Evolutionary conservation across 1,140 invertebrate species (phyloP).

Genomic region (Halotydeus destructor): DNA sequence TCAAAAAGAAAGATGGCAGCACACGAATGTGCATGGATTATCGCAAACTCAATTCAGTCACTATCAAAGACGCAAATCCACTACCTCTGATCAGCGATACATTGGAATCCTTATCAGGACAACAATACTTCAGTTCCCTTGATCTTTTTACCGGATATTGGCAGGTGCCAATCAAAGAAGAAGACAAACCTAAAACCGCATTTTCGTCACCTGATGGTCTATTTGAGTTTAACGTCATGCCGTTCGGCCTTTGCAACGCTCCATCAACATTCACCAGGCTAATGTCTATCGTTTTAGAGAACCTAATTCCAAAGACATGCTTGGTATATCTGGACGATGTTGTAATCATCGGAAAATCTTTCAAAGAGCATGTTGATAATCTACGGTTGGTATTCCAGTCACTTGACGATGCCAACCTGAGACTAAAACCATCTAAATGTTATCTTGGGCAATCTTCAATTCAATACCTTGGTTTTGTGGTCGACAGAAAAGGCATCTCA

Average conservation of each 20-base stretch:
- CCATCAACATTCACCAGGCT: conserved; percentile 17
- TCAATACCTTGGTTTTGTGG: conserved; percentile 21
- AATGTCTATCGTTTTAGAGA: conserved; percentile 15
- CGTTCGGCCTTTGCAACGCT: conserved; percentile 25
- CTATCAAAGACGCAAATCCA: conserved; percentile 28
- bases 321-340: conserved; percentile 19
- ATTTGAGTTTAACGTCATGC: conserved; percentile 19
- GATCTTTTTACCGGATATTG: conserved; percentile 23
- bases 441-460: conserved; percentile 21
- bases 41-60: conserved; percentile 26
- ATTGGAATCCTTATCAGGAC: neutral
- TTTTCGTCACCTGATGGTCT: conserved; percentile 7
- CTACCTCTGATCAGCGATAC: conserved; percentile 24
- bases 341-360: conserved; percentile 15
- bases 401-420: conserved; percentile 14
- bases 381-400: conserved; percentile 7
- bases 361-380: conserved; percentile 13
- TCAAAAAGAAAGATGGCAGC: conserved; percentile 27
- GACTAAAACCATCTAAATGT: conserved; percentile 22
- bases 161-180: conserved; percentile 20
- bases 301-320: conserved; percentile 4
- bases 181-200: conserved; percentile 18
- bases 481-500: conserved; percentile 9
- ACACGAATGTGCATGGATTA: conserved; percentile 28
- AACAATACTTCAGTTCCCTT: conserved; percentile 11